These are phyloP conservation scores for Orussus abietinus DNA, from an alignment of 1,140 invertebrate species.

Conservation along the genomic window DNA sequence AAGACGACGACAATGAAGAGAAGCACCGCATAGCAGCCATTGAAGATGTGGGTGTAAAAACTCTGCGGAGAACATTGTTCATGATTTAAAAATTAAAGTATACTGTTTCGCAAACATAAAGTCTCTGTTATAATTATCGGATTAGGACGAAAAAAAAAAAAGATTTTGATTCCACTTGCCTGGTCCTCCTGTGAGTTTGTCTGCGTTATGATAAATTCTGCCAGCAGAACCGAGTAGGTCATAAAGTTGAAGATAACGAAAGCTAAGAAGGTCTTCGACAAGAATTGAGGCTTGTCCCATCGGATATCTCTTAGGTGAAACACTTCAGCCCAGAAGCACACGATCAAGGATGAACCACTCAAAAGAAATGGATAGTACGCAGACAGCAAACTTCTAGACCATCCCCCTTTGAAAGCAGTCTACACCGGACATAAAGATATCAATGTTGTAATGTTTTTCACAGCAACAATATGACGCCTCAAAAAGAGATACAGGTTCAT, in stretches of 20 bases:
- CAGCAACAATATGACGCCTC: neutral
- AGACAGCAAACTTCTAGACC: slow-evolving; percentile 80
- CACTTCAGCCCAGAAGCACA: slow-evolving; percentile 94
- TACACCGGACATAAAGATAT: slow-evolving; percentile 44
- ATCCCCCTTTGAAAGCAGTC: slow-evolving; percentile 74
- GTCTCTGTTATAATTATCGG: too few species aligned
- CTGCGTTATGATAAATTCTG: slow-evolving; percentile 72
- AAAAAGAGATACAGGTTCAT: too few species aligned
- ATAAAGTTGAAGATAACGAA: slow-evolving; percentile 89
- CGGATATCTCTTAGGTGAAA: slow-evolving; percentile 86
- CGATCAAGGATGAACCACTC: slow-evolving; percentile 85
- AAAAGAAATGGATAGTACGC: slow-evolving; percentile 88
- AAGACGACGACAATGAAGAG: slow-evolving; percentile 88
- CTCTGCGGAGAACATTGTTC: slow-evolving; percentile 53
- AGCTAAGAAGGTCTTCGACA: slow-evolving; percentile 90
- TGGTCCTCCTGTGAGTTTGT: slow-evolving; percentile 62
- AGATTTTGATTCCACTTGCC: too few species aligned
- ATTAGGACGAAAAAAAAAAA: too few species aligned
- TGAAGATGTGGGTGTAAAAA: slow-evolving; percentile 81
- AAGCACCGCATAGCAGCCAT: slow-evolving; percentile 86
- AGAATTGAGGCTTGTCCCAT: slow-evolving; percentile 82
- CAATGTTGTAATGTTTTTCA: neutral
- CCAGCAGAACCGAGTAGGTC: slow-evolving; percentile 78
- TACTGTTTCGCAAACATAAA: too few species aligned
- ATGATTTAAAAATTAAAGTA: slow-evolving; percentile 1